Evolutionary conservation across 2,113 vertebrate genomes (phyloP).

Genomic region (Oceanites oceanicus): DNA sequence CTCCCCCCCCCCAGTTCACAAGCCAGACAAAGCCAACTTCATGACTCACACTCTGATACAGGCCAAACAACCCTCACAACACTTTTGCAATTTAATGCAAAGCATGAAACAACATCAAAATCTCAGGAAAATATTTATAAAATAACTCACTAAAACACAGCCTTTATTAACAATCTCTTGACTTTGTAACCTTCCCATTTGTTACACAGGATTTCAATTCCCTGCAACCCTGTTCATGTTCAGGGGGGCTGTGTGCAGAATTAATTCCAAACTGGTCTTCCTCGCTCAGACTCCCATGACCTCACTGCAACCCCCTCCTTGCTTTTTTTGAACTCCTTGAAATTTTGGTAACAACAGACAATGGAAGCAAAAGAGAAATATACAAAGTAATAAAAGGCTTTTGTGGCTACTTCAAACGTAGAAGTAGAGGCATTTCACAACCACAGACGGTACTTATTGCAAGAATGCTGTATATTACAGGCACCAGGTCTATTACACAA

Average conservation of each 20-base stretch:
- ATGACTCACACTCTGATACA: constrained; percentile 47
- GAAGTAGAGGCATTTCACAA: background rate
- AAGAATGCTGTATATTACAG: background rate
- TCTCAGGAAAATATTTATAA: background rate
- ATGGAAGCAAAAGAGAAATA: background rate
- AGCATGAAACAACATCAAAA: background rate
- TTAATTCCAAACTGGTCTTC: background rate
- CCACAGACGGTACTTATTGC: background rate
- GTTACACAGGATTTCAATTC: background rate
- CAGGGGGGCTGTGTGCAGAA: background rate
- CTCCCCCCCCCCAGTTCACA: constrained; percentile 45
- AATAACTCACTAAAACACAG: background rate
- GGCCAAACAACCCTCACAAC: constrained; percentile 40
- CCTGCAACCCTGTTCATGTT: rapidly evolving
- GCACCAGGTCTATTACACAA: background rate
- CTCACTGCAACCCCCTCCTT: background rate
- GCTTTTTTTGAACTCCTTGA: background rate
- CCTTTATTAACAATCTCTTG: background rate
- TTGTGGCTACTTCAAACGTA: background rate
- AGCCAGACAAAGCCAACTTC: constrained; percentile 52
- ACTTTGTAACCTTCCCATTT: background rate
- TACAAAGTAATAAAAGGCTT: background rate
- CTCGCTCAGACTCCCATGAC: background rate
- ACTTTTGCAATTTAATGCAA: background rate
- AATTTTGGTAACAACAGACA: background rate